These are phyloP conservation scores for Alviniconcha marisindica DNA, from an alignment of 1,140 invertebrate species.

Conservation along the genomic window DNA sequence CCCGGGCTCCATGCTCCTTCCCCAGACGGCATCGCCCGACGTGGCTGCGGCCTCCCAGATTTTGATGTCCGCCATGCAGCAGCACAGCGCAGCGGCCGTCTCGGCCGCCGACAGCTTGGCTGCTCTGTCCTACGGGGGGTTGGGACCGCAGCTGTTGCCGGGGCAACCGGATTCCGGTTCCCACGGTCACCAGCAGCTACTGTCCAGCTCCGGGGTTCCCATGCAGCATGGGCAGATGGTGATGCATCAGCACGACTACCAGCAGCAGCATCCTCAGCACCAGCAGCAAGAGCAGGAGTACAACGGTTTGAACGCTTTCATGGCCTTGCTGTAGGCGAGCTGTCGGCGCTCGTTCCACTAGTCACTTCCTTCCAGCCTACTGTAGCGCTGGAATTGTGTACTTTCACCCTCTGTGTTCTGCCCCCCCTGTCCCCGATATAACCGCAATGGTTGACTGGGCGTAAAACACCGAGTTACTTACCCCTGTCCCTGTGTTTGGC, in stretches of 20 bases:
- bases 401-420: no score
- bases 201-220: neutral
- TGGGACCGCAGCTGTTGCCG: neutral
- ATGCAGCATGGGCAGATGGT: no score
- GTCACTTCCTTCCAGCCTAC: no score
- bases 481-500: no score
- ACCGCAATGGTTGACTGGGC: no score
- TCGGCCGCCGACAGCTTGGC: slow-evolving; percentile 37
- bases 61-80: slow-evolving; percentile 23
- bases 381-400: no score
- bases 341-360: no score
- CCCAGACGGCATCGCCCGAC: slow-evolving; percentile 19
- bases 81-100: slow-evolving; percentile 32
- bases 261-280: slow-evolving; percentile 30
- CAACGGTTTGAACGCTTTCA: slow-evolving; percentile 57
- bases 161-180: neutral
- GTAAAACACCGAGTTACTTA: no score
- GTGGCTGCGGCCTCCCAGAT: neutral
- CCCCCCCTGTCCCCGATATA: no score
- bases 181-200: neutral
- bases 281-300: slow-evolving; percentile 51
- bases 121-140: slow-evolving; percentile 9
- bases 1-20: neutral
- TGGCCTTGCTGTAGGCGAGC: slow-evolving; percentile 57
- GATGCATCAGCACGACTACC: slow-evolving; percentile 20